Percentiles rank a stretch among this genome's conserved stretches.
Evolutionary conservation across 2,888 invertebrate species (phyloP).

Genomic region (Cephonodes hylas): DNA sequence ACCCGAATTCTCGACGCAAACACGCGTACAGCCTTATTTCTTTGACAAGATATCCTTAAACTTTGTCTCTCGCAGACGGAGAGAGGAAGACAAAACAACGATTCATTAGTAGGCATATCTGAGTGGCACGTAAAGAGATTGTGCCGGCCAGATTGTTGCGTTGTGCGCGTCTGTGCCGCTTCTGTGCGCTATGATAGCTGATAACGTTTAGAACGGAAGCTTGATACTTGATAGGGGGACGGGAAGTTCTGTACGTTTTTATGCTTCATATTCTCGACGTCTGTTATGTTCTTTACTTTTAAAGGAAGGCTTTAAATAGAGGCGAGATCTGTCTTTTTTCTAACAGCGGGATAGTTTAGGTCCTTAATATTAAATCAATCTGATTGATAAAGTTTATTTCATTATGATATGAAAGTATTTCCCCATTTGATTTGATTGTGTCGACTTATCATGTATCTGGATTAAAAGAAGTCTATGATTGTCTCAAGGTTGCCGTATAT

Average conservation of each 20-base stretch:
- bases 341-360: too few relatives aligned
- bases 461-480: too few relatives aligned
- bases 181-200: neutral
- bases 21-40: neutral
- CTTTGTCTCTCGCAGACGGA: conserved; percentile 11
- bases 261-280: too few relatives aligned
- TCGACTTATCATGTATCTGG: too few relatives aligned
- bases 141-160: conserved; percentile 5
- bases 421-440: too few relatives aligned
- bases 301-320: too few relatives aligned
- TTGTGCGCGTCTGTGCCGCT: conserved; percentile 15
- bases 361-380: too few relatives aligned
- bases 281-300: too few relatives aligned
- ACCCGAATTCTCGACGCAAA: neutral
- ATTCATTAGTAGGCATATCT: conserved; percentile 16
- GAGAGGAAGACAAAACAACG: conserved; percentile 13
- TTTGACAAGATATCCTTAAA: conserved; percentile 4
- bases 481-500: too few relatives aligned
- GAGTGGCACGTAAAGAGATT: conserved; percentile 15
- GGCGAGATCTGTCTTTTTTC: too few relatives aligned
- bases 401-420: too few relatives aligned
- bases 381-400: too few relatives aligned
- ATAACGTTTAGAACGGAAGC: neutral
- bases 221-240: neutral
- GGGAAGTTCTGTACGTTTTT: neutral